Conservation (phyloP, 2,888 invertebrate genomes). For the Escarpia spicata region DNA sequence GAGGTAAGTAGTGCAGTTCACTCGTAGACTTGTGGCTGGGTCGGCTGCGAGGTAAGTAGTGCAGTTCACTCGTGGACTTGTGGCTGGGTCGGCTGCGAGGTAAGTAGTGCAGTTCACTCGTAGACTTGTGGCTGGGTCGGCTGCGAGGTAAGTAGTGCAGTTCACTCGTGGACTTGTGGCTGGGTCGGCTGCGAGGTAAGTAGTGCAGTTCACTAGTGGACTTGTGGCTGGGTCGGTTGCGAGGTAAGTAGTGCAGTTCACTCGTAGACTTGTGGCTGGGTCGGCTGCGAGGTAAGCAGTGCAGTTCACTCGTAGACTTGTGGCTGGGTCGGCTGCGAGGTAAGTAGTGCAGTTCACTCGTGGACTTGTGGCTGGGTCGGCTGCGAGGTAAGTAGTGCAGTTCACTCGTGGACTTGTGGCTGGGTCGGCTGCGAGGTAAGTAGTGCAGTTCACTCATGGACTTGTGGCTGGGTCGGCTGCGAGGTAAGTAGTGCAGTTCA, state of each 20-base stretch:
- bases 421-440: slow-evolving; percentile 65
- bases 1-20: slow-evolving; percentile 45
- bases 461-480: slow-evolving; percentile 67
- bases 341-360: slow-evolving; percentile 39
- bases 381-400: slow-evolving; percentile 56
- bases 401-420: slow-evolving; percentile 60
- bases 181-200: slow-evolving; percentile 65
- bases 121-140: slow-evolving; percentile 66
- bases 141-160: slow-evolving; percentile 56
- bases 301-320: slow-evolving; percentile 55
- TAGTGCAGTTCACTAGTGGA: neutral
- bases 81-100: slow-evolving; percentile 65
- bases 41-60: slow-evolving; percentile 58
- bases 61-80: slow-evolving; percentile 55
- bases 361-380: slow-evolving; percentile 66
- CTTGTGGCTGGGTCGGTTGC: slow-evolving; percentile 67
- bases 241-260: slow-evolving; percentile 45
- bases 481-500: slow-evolving; percentile 45
- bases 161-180: slow-evolving; percentile 60
- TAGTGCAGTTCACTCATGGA: neutral
- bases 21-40: slow-evolving; percentile 68
- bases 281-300: slow-evolving; percentile 58
- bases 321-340: slow-evolving; percentile 65
- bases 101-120: slow-evolving; percentile 39
- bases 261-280: slow-evolving; percentile 68